Percentiles rank a stretch among this genome's conserved stretches.
Evolutionary conservation across 2,888 invertebrate species (phyloP).

Genomic region (Andricus curvator): DNA sequence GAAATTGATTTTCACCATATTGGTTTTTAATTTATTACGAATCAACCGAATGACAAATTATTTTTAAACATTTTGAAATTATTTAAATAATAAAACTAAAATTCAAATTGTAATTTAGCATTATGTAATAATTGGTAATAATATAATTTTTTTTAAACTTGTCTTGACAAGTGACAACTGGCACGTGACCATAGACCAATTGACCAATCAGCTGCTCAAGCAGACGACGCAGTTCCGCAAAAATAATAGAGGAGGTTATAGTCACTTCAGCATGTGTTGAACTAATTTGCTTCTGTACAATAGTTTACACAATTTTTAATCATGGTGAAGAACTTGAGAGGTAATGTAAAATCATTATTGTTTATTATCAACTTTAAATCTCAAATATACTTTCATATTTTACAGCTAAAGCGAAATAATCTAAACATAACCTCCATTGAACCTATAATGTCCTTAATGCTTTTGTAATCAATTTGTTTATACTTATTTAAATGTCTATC

Average conservation of each 20-base stretch:
- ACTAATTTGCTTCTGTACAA: background rate
- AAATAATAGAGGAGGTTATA: background rate
- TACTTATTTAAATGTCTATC: background rate
- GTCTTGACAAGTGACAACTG: background rate
- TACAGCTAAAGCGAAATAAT: background rate
- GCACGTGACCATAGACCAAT: background rate
- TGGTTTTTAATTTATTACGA: no score
- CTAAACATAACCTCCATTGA: background rate
- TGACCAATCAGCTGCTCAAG: background rate
- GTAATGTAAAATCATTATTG: background rate
- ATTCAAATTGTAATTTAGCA: no score
- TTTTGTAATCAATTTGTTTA: background rate
- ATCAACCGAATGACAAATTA: no score
- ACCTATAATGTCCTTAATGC: background rate
- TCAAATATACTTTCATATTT: background rate
- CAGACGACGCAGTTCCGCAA: background rate
- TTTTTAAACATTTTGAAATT: no score
- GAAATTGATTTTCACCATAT: no score
- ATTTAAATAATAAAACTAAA: no score
- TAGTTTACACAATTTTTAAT: background rate
- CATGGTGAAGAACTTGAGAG: constrained; percentile 21
- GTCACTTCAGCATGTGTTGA: background rate
- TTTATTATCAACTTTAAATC: background rate
- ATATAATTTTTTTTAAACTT: no score
- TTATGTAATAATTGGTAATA: no score